Base-by-base conservation (phyloP, 1,140 invertebrate genomes). In the Lasioglossum baleicum region DNA sequence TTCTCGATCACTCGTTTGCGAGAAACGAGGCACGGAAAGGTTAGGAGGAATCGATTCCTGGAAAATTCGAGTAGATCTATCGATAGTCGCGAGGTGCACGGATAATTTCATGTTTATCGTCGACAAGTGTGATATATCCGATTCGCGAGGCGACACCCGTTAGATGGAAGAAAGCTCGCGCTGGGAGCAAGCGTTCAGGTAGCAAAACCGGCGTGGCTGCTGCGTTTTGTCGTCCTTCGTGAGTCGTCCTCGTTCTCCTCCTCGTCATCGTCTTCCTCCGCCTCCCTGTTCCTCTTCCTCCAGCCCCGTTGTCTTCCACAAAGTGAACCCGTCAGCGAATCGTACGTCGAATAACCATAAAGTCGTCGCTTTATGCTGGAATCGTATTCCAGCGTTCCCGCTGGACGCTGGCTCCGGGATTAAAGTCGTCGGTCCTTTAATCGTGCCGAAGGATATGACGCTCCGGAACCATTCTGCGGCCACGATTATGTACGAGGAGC, bases 311-410 rank as follows among this genome's bases (percentile, higher is more conserved):
- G 83, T 85, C 83, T 75, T 71, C 83, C 65, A 77, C 85, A 85
- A 86, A 86, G 83, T 86, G 84, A 85, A 48, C 81, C 86, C 87
- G 86, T 88, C 87, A 82, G 83, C 84, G 82, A 83, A 84, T 87
- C 87, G 81, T 83, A 80, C 86, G 77, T 77, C 86, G 83, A 88
- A 88, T 88, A 88, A 88, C 84, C 87, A 83, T 88, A 88, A 88
- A 88, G 81, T 87, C 86, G 79, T 82, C 83, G 86, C 83, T 88
- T 88, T 87, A 87, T 87, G 85, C 82, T 75, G 84, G 82, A 87
- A 87, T 87, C 85, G 84, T 87, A 87, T 87, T 83, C 85, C 83
- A 56, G 72, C 71, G 53, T 78, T 66, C 58, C 56, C 56, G 67
- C 42, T n/a, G 83, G 56, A 81, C 81, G 75, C 68, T 44, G 75